phyloP scores from a whole-genome alignment of 2,797 vertebrate species.

The Novumbra hubbsi region DNA sequence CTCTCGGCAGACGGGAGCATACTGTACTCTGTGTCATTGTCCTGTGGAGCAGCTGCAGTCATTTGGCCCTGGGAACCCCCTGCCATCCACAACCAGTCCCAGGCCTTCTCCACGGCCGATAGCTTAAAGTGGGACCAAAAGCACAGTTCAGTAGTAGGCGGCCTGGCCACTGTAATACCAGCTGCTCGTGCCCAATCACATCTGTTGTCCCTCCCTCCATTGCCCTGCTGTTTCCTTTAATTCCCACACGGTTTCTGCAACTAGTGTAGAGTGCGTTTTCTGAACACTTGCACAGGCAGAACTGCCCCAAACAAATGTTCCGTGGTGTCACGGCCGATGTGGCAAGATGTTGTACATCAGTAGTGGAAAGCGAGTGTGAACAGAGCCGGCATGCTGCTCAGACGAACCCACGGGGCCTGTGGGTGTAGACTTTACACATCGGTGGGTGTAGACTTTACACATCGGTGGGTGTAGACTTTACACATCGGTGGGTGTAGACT shows the following conservation, averaged over 20 bases:
- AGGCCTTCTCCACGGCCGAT: slow-evolving; percentile 34
- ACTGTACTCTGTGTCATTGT: slow-evolving; percentile 21
- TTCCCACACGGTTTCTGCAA: too few relatives aligned
- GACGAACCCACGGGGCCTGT: slow-evolving; percentile 1
- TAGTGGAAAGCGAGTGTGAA: too few relatives aligned
- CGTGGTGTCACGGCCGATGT: too few relatives aligned
- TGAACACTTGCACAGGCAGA: too few relatives aligned
- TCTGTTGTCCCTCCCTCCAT: not conserved
- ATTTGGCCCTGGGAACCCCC: slow-evolving; percentile 17
- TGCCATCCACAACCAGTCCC: slow-evolving; percentile 33
- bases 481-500: too few relatives aligned
- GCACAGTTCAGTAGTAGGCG: slow-evolving; percentile 54
- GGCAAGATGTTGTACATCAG: not conserved
- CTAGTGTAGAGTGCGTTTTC: too few relatives aligned
- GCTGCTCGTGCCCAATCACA: not conserved
- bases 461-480: not conserved
- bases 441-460: slow-evolving; percentile 3
- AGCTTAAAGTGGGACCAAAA: slow-evolving; percentile 51
- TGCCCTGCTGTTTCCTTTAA: not conserved
- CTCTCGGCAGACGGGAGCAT: slow-evolving; percentile 56
- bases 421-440: slow-evolving; percentile 3
- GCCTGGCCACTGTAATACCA: not conserved
- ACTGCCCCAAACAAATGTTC: too few relatives aligned
- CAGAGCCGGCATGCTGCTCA: not conserved
- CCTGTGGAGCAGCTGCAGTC: slow-evolving; percentile 40